Base-by-base conservation (phyloP, 2,113 vertebrate species). In the Arvicanthis niloticus region DNA sequence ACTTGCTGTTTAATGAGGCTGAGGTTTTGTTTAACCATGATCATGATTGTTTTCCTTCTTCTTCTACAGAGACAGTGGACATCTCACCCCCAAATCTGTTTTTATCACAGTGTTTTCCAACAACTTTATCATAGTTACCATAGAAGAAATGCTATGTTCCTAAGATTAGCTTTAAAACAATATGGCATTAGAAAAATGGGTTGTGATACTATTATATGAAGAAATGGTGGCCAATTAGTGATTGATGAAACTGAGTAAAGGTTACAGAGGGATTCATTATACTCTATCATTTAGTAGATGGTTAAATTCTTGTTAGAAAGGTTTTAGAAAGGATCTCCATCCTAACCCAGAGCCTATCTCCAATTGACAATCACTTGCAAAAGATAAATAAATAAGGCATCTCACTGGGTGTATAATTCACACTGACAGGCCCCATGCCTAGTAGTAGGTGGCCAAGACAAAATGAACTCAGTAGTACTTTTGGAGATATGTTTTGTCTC, bases 121-220 rank as follows among this genome's bases (percentile, higher is more conserved):
- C 24, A 19, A 31, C 37, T 42, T 82, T 45, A 40, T 2, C 3
- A 19, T 82, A 87, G 56, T 86, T 87, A 62, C 4, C 45, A 45
- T 45, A 76, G 42, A 91, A 37, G 45, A 90, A 67, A n/a, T 40
- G 17, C 16, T 51, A 1, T 1, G n/a, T 68, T n/a, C 40, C 72
- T 92, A 87, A n/a, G 11, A 77, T 65, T 76, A 89, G 26, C 37
- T 96, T 91, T 62, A 78, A 80, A 90, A 73, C 88, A 34, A 58
- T 51, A 31, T 21, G 12, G 24, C 26, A 53, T 24, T 40, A 21
- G n/a, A 19, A 67, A 45, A 62, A 58, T 56, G 56, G 78, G 29
- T 22, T 11, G 1, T 12, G 2, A 12, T 58, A 26, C 51, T 51
- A 22, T 58, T 78, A 48, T 40, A 87, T 12, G 48, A 90, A 91